A percentile compares a stretch with the other conserved stretches of the same genome.
These are phyloP conservation scores for Petrolisthes cinctipes DNA, from an alignment of 2,888 invertebrate genomes.

Conservation along the genomic window DNA sequence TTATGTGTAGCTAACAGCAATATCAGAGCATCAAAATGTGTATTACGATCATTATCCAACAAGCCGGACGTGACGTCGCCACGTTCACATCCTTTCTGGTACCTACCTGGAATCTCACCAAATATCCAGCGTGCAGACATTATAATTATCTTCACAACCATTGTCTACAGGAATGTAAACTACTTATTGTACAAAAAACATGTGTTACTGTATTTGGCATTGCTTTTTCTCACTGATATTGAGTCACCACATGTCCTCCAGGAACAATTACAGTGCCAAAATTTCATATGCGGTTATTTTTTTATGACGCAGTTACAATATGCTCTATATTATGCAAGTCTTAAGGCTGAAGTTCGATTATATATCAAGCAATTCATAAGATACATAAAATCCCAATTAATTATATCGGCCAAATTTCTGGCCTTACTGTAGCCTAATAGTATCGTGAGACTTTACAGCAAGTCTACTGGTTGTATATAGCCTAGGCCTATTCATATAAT, in stretches of 20 bases:
- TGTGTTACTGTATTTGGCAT: not conserved
- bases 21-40: not conserved
- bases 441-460: too few relatives aligned
- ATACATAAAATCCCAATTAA: too few relatives aligned
- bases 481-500: too few relatives aligned
- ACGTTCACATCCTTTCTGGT: not conserved
- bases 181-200: not conserved
- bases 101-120: not conserved
- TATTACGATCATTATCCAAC: not conserved
- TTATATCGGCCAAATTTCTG: too few relatives aligned
- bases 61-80: not conserved
- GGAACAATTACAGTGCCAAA: too few relatives aligned
- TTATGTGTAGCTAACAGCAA: not conserved
- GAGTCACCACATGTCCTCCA: not conserved
- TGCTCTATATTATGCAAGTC: too few relatives aligned
- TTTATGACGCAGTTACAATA: too few relatives aligned
- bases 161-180: not conserved
- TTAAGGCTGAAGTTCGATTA: too few relatives aligned
- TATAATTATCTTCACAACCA: not conserved
- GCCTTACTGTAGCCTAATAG: too few relatives aligned
- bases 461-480: too few relatives aligned
- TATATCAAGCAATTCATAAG: too few relatives aligned
- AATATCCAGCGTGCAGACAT: not conserved
- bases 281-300: too few relatives aligned
- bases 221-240: not conserved